phyloP scores from a whole-genome alignment of 2,113 vertebrate species.

The Colossoma macropomum region DNA sequence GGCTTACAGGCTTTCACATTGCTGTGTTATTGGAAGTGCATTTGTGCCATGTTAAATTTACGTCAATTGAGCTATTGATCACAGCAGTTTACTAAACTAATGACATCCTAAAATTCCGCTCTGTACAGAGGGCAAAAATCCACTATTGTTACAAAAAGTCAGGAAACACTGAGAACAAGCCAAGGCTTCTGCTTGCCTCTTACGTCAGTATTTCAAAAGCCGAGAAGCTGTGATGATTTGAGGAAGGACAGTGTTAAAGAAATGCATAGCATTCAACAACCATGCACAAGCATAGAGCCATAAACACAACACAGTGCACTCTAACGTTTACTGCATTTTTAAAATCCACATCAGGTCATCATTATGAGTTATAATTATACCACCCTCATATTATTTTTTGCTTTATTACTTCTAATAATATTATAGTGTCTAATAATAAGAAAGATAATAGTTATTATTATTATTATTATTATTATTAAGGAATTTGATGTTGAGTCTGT shows the following conservation, averaged over 20 bases:
- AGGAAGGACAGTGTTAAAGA: background rate
- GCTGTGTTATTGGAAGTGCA: background rate
- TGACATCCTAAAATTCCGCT: background rate
- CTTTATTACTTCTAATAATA: background rate
- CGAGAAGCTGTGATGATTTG: constrained; percentile 3
- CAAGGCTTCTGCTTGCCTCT: background rate
- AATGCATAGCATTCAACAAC: background rate
- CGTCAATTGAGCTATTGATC: background rate
- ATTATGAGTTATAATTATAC: background rate
- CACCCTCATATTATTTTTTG: background rate
- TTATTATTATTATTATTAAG: no score
- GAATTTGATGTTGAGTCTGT: background rate
- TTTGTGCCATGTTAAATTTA: background rate
- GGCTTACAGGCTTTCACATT: background rate
- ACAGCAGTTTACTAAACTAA: background rate
- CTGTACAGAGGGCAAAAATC: background rate
- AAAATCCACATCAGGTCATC: background rate
- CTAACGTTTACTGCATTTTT: background rate
- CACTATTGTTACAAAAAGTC: background rate
- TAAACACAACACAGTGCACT: background rate
- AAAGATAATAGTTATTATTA: no score
- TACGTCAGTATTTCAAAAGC: background rate
- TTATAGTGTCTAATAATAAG: background rate
- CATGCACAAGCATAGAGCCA: background rate
- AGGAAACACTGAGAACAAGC: background rate